phyloP scores from a whole-genome alignment of 35 echinoderm and acorn worm genomes.

The Apostichopus parvimensis region DNA sequence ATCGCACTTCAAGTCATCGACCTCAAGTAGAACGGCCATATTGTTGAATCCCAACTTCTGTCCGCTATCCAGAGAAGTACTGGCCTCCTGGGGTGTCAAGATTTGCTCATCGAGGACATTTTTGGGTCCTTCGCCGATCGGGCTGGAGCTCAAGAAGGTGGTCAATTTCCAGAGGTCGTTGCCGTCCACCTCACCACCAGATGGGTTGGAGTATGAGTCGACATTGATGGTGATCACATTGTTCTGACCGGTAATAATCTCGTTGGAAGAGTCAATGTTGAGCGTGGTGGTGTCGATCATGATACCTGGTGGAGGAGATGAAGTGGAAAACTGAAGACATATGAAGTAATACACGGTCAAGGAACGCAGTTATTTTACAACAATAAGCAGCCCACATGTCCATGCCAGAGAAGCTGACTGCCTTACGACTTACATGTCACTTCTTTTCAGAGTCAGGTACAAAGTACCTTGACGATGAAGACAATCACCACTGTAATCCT shows the following conservation, averaged over 20 bases:
- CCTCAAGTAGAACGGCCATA: constrained; percentile 60
- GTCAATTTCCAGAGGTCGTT: constrained; percentile 77
- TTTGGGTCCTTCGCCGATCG: constrained; percentile 45
- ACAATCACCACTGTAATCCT: no score
- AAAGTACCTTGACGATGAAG: no score
- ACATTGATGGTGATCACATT: constrained; percentile 70
- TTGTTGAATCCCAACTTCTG: constrained; percentile 63
- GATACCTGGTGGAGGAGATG: constrained; percentile 52
- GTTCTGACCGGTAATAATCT: constrained; percentile 28
- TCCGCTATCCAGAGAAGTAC: constrained; percentile 49
- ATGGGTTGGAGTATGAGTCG: constrained; percentile 60
- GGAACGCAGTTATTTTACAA: no score
- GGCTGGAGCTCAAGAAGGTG: constrained; percentile 54
- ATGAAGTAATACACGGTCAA: no score
- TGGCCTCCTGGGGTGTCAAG: constrained; percentile 61
- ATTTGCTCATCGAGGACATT: constrained; percentile 51
- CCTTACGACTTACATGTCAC: no score
- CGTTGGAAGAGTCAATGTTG: not conserved
- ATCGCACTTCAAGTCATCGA: constrained; percentile 58
- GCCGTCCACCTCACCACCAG: constrained; percentile 60
- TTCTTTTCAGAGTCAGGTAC: no score
- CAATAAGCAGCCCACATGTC: no score
- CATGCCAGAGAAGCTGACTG: no score
- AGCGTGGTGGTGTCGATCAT: constrained; percentile 65
- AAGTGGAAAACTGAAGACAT: not conserved